Evolutionary conservation across 1,140 invertebrate species (phyloP).

Genomic region (Caenorhabditis inopinata): DNA sequence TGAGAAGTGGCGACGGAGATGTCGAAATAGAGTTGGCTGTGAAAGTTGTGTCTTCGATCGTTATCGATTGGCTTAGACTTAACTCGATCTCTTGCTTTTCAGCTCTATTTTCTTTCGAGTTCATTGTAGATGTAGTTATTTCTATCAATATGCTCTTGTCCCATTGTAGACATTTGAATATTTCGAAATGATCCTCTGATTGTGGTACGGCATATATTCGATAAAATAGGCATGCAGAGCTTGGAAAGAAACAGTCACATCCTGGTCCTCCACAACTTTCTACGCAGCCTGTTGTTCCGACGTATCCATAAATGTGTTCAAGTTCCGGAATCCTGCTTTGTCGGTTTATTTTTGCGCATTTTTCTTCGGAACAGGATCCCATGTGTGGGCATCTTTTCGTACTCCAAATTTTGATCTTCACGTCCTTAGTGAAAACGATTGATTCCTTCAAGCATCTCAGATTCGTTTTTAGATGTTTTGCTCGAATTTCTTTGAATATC

Average conservation of each 20-base stretch:
- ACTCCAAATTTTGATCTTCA: not conserved
- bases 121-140: not conserved
- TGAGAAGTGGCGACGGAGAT: not conserved
- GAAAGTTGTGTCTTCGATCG: not conserved
- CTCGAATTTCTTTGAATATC: not conserved
- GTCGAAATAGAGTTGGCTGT: not conserved
- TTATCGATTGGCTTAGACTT: not conserved
- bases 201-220: not conserved
- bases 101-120: not conserved
- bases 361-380: constrained; percentile 3
- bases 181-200: not conserved
- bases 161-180: not conserved
- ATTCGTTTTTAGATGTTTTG: not conserved
- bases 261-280: constrained; percentile 17
- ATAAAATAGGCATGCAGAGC: constrained; percentile 12
- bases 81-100: not conserved
- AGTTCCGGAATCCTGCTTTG: not conserved
- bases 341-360: not conserved
- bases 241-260: not conserved
- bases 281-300: not conserved
- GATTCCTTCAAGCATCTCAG: not conserved
- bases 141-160: not conserved
- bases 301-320: not conserved
- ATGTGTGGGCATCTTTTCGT: constrained; percentile 22
- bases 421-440: not conserved